Evolutionary conservation across 2,113 vertebrate genomes (phyloP).

Genomic region (Cyphomyrus plagiostoma): DNA sequence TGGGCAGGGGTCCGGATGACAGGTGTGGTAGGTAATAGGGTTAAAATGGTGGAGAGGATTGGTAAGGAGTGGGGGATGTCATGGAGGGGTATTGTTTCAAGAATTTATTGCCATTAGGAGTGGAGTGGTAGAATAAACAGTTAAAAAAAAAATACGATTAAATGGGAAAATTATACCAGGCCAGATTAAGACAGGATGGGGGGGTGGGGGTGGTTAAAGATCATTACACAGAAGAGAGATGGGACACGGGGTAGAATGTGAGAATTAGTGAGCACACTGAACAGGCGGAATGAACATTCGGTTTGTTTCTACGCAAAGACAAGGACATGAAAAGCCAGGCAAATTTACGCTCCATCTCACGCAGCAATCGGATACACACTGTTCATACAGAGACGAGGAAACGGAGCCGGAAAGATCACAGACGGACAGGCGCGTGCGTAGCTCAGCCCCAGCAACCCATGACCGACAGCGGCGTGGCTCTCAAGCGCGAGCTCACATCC

Average conservation of each 20-base stretch:
- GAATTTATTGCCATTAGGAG: background rate
- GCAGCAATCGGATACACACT: background rate
- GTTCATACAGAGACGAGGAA: background rate
- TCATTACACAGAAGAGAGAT: constrained; percentile 14
- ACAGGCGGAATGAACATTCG: background rate
- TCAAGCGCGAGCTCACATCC: background rate
- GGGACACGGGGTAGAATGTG: constrained; percentile 12
- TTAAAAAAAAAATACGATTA: background rate
- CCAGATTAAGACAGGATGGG: background rate
- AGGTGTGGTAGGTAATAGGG: background rate
- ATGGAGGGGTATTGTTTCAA: background rate
- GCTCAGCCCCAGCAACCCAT: background rate
- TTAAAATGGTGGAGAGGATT: background rate
- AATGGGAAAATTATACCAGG: background rate
- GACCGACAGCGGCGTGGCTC: background rate
- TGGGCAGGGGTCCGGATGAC: background rate
- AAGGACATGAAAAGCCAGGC: background rate
- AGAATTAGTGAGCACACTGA: constrained; percentile 11
- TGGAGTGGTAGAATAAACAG: background rate
- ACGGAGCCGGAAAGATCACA: background rate
- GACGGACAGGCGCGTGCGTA: background rate
- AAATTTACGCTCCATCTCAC: background rate
- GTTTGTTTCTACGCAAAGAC: background rate
- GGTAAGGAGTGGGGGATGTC: background rate
- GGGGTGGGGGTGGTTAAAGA: background rate